Evolutionary conservation across 2,888 invertebrate species (phyloP), one percentile per base, ranked within the genome.

Genomic region (Crocallis elinguaria): DNA sequence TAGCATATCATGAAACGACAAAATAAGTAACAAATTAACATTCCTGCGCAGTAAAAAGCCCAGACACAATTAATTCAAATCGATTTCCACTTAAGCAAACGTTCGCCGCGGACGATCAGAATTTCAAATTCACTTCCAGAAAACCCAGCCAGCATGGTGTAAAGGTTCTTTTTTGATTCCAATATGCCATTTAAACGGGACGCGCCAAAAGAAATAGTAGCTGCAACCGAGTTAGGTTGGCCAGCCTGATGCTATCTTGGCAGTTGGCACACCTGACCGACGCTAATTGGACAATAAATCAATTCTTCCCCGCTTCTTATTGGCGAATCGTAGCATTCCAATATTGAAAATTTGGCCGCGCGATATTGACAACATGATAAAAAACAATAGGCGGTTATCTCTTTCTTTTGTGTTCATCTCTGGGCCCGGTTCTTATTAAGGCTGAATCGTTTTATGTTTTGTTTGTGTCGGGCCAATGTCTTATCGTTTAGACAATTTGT

Each of bases 241-340:
- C 88, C 88, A 85, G 79, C 82, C 81, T 85, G 91, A 91, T 91
- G 82, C 84, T 91, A 91, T 91, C 91, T 90, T 88, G 89, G 89
- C 90, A 90, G 90, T 91, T 91, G 91, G 91, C 91, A 91, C 91
- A 89, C 90, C 89, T 90, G 92, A 91, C 89, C 88, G 88, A 91
- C 90, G 87, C 90, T 91, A 92, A 92, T 92, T 92, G 92, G 90
- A 89, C 90, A 92, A 92, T 92, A 91, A 91, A 91, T 92, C 92
- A 92, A 92, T 91, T 90, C 90, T 89, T 86, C 83, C 53, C 84
- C 84, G 88, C 87, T 90, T 91, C 89, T 91, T 91, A 90, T 91
- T 91, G 90, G 90, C 86, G 89, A 84, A 89, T 89, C 88, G 86
- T 84, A 84, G 88, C 90, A 88, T 91, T 91, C 90, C 90, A 89